phyloP scores from a whole-genome alignment of 2,888 invertebrate species.

The Cyaniris semiargus region DNA sequence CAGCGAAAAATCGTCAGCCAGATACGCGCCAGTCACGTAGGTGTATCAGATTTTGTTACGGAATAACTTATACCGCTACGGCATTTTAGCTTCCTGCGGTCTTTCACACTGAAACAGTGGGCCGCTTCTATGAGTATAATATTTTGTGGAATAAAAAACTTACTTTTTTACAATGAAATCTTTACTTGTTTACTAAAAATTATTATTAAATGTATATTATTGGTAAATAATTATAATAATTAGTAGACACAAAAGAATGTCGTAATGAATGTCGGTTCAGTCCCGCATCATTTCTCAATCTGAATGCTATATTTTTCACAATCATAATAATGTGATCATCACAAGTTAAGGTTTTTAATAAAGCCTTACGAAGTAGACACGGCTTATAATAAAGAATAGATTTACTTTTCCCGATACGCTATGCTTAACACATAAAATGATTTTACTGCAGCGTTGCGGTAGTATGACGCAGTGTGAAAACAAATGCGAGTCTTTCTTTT shows the following conservation, averaged over 20 bases:
- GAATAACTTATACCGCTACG: conserved; percentile 34
- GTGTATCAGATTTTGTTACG: conserved; percentile 31
- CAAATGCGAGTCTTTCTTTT: conserved; percentile 20
- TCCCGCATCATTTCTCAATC: no score
- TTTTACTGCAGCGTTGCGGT: background rate
- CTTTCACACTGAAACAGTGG: background rate
- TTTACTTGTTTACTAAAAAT: background rate
- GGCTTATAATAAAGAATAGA: no score
- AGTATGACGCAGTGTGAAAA: conserved; percentile 14
- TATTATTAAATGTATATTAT: no score
- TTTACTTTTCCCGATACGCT: no score
- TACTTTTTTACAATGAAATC: background rate
- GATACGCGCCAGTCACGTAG: conserved; percentile 33
- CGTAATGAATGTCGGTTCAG: no score
- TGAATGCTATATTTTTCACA: no score
- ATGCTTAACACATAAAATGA: background rate
- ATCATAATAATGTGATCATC: no score
- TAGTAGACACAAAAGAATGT: no score
- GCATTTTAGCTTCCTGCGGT: conserved; percentile 5
- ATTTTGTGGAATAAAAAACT: background rate
- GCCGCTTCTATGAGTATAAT: background rate
- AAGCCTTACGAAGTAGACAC: no score
- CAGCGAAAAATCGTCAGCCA: conserved; percentile 31
- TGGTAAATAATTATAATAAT: no score
- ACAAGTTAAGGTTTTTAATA: no score